phyloP scores from a whole-genome alignment of 2,888 invertebrate species.

The Noctua janthe region DNA sequence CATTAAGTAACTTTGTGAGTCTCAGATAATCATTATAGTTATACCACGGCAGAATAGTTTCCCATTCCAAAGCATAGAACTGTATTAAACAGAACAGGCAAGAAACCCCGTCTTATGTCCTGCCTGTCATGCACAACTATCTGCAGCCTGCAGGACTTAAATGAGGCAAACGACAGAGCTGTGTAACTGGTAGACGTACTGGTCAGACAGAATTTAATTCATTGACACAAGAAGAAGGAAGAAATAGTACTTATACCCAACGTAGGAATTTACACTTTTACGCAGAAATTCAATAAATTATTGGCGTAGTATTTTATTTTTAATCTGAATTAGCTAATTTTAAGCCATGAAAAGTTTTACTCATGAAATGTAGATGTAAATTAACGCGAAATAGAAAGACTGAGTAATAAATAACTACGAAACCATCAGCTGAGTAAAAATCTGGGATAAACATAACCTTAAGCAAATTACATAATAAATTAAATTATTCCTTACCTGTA shows the following conservation, averaged over 20 bases:
- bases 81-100: not conserved
- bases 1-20: no score
- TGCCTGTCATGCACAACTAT: not conserved
- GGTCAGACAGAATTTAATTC: not conserved
- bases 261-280: not conserved
- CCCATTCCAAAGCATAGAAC: no score
- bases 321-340: not conserved
- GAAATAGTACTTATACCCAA: no score
- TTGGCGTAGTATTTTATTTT: not conserved
- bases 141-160: not conserved
- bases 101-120: not conserved
- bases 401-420: not conserved
- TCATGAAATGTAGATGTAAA: not conserved
- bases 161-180: not conserved
- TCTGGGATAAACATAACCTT: conserved; percentile 75
- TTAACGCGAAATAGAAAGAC: not conserved
- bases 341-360: no score
- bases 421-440: conserved; percentile 26
- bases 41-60: no score
- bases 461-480: conserved; percentile 83
- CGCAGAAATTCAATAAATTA: not conserved
- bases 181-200: rapidly evolving
- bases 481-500: conserved; percentile 91
- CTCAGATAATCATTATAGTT: no score
- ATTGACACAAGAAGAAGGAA: not conserved